Conservation (phyloP, 2,113 vertebrate species). For the Acrocephalus arundinaceus region DNA sequence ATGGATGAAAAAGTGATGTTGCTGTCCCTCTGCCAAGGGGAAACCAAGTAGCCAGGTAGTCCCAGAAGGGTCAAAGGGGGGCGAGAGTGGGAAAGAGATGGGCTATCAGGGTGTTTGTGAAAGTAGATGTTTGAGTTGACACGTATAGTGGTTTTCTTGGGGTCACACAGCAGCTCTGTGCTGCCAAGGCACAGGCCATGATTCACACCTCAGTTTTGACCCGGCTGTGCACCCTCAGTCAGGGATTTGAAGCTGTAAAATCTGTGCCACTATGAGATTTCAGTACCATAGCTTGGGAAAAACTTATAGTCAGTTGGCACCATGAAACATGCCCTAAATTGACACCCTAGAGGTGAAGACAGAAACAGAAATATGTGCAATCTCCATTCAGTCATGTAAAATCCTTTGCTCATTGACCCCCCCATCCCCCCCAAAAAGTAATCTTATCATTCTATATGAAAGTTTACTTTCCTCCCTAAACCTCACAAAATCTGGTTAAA, state of each 20-base stretch:
- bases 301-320: neutral
- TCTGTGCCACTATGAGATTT: neutral
- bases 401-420: neutral
- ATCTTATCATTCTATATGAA: neutral
- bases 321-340: neutral
- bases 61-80: neutral
- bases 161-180: neutral
- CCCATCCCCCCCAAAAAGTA: accelerated
- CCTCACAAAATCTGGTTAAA: neutral
- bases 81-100: neutral
- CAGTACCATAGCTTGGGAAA: neutral
- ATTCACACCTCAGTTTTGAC: neutral
- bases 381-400: neutral
- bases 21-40: neutral
- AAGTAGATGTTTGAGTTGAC: neutral
- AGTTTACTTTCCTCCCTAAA: neutral
- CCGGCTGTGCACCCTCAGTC: neutral
- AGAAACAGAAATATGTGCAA: neutral
- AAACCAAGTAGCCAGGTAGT: neutral
- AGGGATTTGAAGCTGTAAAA: neutral
- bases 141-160: accelerated
- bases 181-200: neutral
- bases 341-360: neutral
- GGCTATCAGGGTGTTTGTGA: neutral
- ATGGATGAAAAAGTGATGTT: neutral